Evolutionary conservation across 2,888 invertebrate species (phyloP).

Genomic region (Hirtodrosophila alboralis): DNA sequence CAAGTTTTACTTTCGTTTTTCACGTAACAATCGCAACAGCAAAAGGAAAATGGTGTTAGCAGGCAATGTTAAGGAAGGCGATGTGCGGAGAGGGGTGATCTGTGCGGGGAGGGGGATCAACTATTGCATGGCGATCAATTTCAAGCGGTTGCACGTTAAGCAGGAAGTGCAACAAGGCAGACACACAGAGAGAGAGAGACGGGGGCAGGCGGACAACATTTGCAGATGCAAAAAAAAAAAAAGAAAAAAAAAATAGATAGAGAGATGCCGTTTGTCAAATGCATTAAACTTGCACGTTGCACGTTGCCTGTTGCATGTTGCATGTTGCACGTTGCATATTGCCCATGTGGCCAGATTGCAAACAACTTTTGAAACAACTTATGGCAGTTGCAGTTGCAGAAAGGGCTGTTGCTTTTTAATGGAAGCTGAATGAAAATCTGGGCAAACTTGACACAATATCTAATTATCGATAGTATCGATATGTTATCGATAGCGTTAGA

Average conservation of each 20-base stretch:
- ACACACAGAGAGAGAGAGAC: conserved; percentile 2
- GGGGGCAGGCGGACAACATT: not conserved
- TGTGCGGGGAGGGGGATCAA: not conserved
- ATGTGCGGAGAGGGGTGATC: not conserved
- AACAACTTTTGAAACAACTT: not conserved
- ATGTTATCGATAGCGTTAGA: no score
- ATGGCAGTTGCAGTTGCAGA: not conserved
- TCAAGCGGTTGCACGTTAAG: conserved; percentile 43
- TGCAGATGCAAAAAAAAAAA: conserved; percentile 4
- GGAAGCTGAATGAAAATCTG: no score
- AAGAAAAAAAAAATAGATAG: no score
- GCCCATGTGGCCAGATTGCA: conserved; percentile 19
- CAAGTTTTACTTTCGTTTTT: conserved; percentile 78
- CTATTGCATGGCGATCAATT: conserved; percentile 35
- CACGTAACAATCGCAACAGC: conserved; percentile 64
- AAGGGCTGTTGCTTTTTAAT: no score
- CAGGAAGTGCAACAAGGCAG: conserved; percentile 58
- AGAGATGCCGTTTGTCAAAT: conserved; percentile 44
- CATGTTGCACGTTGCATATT: conserved; percentile 35
- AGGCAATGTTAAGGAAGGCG: conserved; percentile 65
- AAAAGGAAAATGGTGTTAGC: conserved; percentile 80
- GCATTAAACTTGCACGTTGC: conserved; percentile 63
- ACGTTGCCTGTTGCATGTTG: conserved; percentile 50
- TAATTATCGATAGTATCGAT: no score
- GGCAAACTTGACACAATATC: no score